Evolutionary conservation across 2,888 invertebrate species (phyloP).

Genomic region (Lysandra coridon): DNA sequence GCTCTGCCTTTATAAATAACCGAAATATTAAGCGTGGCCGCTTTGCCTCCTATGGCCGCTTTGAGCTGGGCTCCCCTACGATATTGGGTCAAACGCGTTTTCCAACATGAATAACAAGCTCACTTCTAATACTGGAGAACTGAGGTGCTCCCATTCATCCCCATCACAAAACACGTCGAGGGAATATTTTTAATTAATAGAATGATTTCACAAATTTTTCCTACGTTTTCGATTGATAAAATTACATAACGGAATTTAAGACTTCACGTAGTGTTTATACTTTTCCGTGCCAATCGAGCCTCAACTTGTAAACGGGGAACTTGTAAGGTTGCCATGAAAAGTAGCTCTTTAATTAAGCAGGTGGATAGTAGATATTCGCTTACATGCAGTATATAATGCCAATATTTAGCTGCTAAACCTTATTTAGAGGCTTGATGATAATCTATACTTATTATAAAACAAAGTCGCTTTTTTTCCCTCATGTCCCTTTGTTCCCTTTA

Average conservation of each 20-base stretch:
- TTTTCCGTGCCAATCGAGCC: constrained; percentile 29
- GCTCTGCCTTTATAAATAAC: no score
- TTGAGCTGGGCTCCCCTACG: no score
- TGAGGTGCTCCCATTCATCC: neutral
- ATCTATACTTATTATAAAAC: neutral
- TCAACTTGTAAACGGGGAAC: constrained; percentile 25
- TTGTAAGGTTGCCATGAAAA: constrained; percentile 35
- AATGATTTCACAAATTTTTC: neutral
- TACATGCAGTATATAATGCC: neutral
- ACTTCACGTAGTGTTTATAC: neutral
- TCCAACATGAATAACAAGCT: constrained; percentile 7
- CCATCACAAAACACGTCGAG: neutral
- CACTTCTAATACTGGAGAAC: neutral
- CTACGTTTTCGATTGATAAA: neutral
- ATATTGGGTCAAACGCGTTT: constrained; percentile 14
- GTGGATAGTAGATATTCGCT: neutral
- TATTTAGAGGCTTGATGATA: neutral
- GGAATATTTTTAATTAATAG: neutral
- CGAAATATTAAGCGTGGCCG: no score
- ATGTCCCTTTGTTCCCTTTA: no score
- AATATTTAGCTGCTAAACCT: neutral
- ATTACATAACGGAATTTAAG: neutral
- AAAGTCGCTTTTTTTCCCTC: no score
- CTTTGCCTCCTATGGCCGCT: no score
- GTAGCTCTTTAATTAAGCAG: constrained; percentile 18